Evolutionary conservation across 2,113 vertebrate species (phyloP).

Genomic region (Ctenodactylus gundi): DNA sequence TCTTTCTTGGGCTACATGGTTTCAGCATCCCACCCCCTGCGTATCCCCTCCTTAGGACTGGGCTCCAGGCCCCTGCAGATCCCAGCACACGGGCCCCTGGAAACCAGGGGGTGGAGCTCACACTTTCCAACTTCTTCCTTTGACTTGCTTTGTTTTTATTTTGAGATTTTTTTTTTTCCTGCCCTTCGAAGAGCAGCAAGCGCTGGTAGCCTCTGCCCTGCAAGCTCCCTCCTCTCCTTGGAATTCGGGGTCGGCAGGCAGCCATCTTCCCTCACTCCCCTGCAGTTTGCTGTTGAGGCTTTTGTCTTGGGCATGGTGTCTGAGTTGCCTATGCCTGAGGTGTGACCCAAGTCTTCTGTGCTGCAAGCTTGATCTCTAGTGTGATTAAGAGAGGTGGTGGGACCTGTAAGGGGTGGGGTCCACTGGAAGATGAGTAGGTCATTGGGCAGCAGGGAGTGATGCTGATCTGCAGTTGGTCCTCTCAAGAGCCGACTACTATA

Average conservation of each 20-base stretch:
- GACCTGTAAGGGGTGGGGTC: neutral
- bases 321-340: neutral
- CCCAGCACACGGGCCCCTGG: rapidly evolving
- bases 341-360: neutral
- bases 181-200: neutral
- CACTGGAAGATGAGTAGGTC: neutral
- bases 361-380: neutral
- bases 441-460: neutral
- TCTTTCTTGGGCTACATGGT: neutral
- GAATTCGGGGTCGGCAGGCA: neutral
- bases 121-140: neutral
- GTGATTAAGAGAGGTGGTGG: neutral
- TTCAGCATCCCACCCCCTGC: neutral
- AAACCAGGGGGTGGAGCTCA: neutral
- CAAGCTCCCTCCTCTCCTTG: neutral
- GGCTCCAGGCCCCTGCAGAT: too few species aligned
- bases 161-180: too few species aligned
- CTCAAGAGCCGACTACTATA: neutral
- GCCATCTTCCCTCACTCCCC: neutral
- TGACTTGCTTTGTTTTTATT: neutral
- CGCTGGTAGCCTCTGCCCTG: neutral
- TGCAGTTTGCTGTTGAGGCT: neutral
- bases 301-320: neutral
- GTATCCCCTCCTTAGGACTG: too few species aligned
- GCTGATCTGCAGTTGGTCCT: too few species aligned